Conservation (phyloP, 2,888 invertebrate species). For the Drosophila setosimentum region DNA sequence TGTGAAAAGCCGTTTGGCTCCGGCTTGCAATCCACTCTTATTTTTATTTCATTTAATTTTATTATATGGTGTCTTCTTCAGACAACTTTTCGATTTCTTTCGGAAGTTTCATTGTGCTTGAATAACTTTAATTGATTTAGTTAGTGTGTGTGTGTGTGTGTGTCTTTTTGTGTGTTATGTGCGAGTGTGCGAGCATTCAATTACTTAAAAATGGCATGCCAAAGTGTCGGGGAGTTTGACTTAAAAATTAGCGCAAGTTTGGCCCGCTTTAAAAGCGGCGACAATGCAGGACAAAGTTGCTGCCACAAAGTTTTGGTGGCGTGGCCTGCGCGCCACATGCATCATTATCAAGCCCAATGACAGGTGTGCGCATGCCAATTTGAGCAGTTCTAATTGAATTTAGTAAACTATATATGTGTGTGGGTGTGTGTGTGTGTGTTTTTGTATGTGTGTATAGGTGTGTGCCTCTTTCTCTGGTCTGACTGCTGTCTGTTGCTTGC, state of each 20-base stretch:
- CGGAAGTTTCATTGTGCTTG: constrained; percentile 60
- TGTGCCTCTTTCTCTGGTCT: constrained; percentile 1
- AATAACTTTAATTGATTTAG: constrained; percentile 81
- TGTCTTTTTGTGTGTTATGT: not conserved
- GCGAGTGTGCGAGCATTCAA: constrained; percentile 43
- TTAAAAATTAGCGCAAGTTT: constrained; percentile 70
- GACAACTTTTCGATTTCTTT: constrained; percentile 19
- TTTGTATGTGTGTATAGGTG: constrained; percentile 7
- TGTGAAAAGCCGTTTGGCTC: constrained; percentile 77
- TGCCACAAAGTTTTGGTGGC: constrained; percentile 65
- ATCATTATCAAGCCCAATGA: constrained; percentile 78
- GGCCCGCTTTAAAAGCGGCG: constrained; percentile 34
- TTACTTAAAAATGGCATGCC: constrained; percentile 68
- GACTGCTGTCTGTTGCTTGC: constrained; percentile 33
- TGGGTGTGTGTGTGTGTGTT: constrained; percentile 3
- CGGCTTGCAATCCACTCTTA: constrained; percentile 28
- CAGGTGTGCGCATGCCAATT: constrained; percentile 82
- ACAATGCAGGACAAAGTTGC: constrained; percentile 64
- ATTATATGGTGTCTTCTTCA: constrained; percentile 49
- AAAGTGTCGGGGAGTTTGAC: constrained; percentile 62
- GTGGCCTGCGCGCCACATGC: constrained; percentile 68
- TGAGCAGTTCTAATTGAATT: constrained; percentile 80
- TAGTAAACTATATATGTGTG: constrained; percentile 68
- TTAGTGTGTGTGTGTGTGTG: constrained; percentile 21
- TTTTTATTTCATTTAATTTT: constrained; percentile 58